A percentile compares a stretch with the other conserved stretches of the same genome.
Evolutionary conservation across 1,140 invertebrate species (phyloP).

Genomic region (Diprion similis): DNA sequence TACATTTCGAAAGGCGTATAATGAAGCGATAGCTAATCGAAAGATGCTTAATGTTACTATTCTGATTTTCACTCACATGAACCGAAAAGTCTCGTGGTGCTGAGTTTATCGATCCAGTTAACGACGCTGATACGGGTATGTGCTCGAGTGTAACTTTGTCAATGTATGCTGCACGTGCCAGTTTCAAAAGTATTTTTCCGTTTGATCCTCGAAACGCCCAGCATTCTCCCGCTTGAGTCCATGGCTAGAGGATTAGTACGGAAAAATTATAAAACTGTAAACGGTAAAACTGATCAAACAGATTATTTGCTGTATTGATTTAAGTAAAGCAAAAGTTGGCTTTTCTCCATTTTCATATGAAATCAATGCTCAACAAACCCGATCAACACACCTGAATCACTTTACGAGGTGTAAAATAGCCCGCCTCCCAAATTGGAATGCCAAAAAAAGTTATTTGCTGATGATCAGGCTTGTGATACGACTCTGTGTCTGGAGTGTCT

Average conservation of each 20-base stretch:
- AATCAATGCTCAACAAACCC: too few species aligned
- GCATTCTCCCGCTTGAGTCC: constrained; percentile 80
- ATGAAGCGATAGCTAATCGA: too few species aligned
- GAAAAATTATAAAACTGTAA: too few species aligned
- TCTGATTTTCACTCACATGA: constrained; percentile 64
- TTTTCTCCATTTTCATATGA: background rate
- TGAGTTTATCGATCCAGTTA: constrained; percentile 84
- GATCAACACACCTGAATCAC: constrained; percentile 39
- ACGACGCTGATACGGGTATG: constrained; percentile 74
- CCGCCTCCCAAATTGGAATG: constrained; percentile 42
- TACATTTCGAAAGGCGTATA: background rate
- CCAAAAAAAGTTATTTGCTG: constrained; percentile 40
- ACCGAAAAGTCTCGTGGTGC: constrained; percentile 90
- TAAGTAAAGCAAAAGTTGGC: background rate
- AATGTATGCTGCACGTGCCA: constrained; percentile 50
- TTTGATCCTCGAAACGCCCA: constrained; percentile 93
- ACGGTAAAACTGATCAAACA: too few species aligned
- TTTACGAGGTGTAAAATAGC: constrained; percentile 44
- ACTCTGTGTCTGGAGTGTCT: constrained; percentile 43
- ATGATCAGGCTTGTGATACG: constrained; percentile 31
- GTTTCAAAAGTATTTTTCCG: constrained; percentile 63
- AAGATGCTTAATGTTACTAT: background rate
- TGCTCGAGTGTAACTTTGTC: constrained; percentile 88
- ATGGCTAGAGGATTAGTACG: constrained; percentile 30
- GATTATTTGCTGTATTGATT: too few species aligned